A percentile compares a stretch with the other conserved stretches of the same genome.
phyloP scores from a whole-genome alignment of 2,888 invertebrate species.

The Cephus runcator region DNA sequence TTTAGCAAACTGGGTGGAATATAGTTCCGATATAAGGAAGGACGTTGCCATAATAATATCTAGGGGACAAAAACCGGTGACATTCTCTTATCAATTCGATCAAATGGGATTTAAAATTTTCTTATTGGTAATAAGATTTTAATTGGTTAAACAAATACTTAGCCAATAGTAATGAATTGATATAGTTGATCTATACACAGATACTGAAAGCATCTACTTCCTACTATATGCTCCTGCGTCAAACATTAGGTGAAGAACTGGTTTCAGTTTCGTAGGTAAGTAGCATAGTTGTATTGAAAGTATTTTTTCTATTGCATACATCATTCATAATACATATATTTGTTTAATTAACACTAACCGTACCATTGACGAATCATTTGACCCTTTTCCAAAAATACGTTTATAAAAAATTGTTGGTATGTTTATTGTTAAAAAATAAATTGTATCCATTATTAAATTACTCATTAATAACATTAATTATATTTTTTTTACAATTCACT shows the following conservation, averaged over 20 bases:
- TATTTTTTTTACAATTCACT: background rate
- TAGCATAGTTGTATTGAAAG: background rate
- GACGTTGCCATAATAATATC: constrained; percentile 9
- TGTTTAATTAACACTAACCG: background rate
- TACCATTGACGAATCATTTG: too few relatives aligned
- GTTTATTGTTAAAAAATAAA: background rate
- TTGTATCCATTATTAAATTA: background rate
- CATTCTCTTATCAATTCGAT: background rate
- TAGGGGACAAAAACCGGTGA: constrained; percentile 4
- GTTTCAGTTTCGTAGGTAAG: background rate
- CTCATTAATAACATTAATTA: background rate
- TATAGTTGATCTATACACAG: background rate
- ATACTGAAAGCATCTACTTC: constrained; percentile 16
- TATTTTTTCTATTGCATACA: background rate
- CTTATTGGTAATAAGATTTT: constrained; percentile 10
- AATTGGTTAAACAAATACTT: background rate
- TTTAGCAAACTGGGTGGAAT: constrained; percentile 5
- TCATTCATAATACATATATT: background rate
- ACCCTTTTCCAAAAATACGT: too few relatives aligned
- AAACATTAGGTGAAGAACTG: constrained; percentile 8
- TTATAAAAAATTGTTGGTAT: too few relatives aligned
- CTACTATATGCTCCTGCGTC: constrained; percentile 12
- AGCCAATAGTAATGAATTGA: background rate
- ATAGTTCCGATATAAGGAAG: background rate
- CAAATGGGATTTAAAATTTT: constrained; percentile 14